Evolutionary conservation across 2,888 invertebrate species (phyloP), one percentile per base, ranked within the genome.

Genomic region (Platypus cylindrus): DNA sequence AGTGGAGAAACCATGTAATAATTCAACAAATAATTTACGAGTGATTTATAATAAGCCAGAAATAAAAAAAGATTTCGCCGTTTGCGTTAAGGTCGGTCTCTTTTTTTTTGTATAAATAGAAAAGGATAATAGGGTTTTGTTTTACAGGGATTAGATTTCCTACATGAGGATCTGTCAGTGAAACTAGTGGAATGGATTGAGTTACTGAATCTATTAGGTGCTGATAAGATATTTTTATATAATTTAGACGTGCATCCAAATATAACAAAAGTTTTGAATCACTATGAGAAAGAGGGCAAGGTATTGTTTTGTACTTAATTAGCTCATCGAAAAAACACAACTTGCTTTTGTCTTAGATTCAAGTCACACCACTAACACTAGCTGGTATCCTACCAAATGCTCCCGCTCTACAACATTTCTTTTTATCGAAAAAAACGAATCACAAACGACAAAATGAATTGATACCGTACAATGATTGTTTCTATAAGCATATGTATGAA

Each of bases 161-260:
- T 86, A 2, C 84, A 90, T 62, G 86, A 89, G 54, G 93, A 94
- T 60, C 63, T 91, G 2, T 89, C 89, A 2, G 84, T 86, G 11
- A 71, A 89, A 3, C 66, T 94, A 15, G 78, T 93, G 30, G 94
- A 95, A 61, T 95, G 94, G 94, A 81, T 94, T 50, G 93, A 94
- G 59, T 66, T 90, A 42, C 65, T 93, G 18, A 75, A 75, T 17
- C 66, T 89, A 22, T 67, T 94, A 30, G 94, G 94, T 3, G 93
- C 90, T 1, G 84, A 89, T 52, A 89, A 89, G 58, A 77, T 93
- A 18, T 90, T 82, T 63, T 80, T 94, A 55, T 94, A 93, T 60
- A 79, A 89, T 54, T 68, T 89, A 38, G 80, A 82, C 60, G 80
- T 91, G n/a, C 91, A 93, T 59, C 83, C 87, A 0, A 90, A 91